A percentile compares a stretch with the other conserved stretches of the same genome.
These are phyloP conservation scores for Phorcus lineatus DNA, from an alignment of 2,888 invertebrate species.

Conservation along the genomic window DNA sequence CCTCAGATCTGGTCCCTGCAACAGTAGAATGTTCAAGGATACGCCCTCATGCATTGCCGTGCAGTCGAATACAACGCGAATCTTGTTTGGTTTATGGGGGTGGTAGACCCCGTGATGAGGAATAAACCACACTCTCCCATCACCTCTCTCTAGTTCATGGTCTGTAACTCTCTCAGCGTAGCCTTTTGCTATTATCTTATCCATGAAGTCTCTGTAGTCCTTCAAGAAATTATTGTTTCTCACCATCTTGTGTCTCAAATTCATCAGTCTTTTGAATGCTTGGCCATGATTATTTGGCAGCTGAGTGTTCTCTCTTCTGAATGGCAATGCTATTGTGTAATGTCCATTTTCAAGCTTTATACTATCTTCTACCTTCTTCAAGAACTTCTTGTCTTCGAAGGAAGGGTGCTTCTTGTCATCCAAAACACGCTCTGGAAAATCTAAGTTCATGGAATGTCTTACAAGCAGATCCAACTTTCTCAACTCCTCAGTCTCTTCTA, in stretches of 20 bases:
- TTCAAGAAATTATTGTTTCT: neutral
- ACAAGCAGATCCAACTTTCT: conserved; percentile 3
- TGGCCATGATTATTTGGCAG: conserved; percentile 25
- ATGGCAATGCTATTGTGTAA: conserved; percentile 32
- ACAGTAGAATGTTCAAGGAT: neutral
- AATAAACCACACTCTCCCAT: neutral
- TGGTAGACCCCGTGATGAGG: neutral
- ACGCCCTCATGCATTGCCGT: neutral
- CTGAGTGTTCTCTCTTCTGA: conserved; percentile 6
- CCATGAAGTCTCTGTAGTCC: neutral
- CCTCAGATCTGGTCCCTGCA: neutral
- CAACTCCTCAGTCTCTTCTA: neutral
- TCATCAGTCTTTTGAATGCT: conserved; percentile 14
- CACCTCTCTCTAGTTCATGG: neutral
- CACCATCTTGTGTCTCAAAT: neutral
- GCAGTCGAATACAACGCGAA: neutral
- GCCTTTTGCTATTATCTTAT: neutral
- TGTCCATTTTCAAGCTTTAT: conserved; percentile 29
- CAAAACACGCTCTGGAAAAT: conserved; percentile 36
- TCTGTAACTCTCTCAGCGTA: neutral
- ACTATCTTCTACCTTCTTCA: conserved; percentile 23
- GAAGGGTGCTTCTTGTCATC: conserved; percentile 34
- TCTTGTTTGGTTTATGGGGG: neutral
- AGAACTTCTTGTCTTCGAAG: conserved; percentile 33
- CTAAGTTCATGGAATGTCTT: conserved; percentile 32